phyloP scores from a whole-genome alignment of 2,888 invertebrate genomes.

The Dasysyrphus albostriatus region DNA sequence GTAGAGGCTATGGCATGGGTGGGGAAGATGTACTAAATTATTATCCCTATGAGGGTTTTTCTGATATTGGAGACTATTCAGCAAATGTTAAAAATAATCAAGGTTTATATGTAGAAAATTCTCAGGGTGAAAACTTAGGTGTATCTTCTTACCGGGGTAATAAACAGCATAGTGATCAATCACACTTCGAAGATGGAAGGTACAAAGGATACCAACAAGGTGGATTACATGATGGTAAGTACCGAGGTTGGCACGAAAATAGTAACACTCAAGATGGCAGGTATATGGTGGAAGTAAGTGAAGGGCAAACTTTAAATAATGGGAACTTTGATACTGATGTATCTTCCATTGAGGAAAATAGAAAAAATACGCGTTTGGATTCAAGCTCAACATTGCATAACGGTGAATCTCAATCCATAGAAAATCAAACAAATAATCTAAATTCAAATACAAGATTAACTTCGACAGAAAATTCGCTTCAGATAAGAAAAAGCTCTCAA shows the following conservation, averaged over 20 bases:
- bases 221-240: background rate
- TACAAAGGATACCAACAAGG: conserved; percentile 4
- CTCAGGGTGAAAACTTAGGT: background rate
- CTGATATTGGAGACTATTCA: background rate
- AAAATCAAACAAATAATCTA: background rate
- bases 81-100: background rate
- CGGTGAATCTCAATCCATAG: background rate
- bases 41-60: conserved; percentile 4
- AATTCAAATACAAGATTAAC: background rate
- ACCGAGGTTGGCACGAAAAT: conserved; percentile 1
- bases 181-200: background rate
- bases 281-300: background rate
- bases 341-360: background rate
- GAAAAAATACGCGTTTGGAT: background rate
- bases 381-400: background rate
- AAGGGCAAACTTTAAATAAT: background rate
- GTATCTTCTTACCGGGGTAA: background rate
- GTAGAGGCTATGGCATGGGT: conserved; percentile 59
- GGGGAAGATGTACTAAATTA: conserved; percentile 48
- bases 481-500: background rate
- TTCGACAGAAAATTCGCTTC: background rate
- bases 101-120: background rate
- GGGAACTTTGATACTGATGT: background rate
- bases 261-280: background rate
- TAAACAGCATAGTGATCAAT: background rate